phyloP scores from a whole-genome alignment of 1,140 invertebrate species.

The Andricus grossulariae region DNA sequence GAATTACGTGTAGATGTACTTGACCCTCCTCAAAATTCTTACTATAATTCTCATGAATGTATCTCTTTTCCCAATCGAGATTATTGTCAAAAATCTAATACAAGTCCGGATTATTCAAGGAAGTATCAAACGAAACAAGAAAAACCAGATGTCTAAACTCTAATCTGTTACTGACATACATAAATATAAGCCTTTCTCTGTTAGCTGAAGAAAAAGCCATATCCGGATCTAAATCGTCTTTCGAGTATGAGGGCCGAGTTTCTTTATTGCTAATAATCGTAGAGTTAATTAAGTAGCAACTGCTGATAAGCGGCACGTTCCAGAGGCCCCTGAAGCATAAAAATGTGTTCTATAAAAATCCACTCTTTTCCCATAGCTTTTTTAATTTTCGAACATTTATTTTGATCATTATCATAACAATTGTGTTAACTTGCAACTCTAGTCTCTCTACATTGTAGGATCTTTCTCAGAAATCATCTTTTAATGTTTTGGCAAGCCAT shows the following conservation, averaged over 20 bases:
- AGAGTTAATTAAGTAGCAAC: slow-evolving; percentile 90
- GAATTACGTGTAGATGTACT: slow-evolving; percentile 80
- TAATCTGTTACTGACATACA: slow-evolving; percentile 92
- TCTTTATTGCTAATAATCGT: slow-evolving; percentile 79
- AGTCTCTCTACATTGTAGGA: slow-evolving; percentile 31
- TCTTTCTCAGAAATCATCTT: slow-evolving; percentile 57
- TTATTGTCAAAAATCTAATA: slow-evolving; percentile 95
- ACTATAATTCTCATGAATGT: slow-evolving; percentile 88
- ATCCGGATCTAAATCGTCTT: slow-evolving; percentile 87
- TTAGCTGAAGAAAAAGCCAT: slow-evolving; percentile 86
- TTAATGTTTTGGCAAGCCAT: slow-evolving; percentile 65
- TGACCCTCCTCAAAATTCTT: slow-evolving; percentile 82
- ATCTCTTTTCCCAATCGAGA: slow-evolving; percentile 93
- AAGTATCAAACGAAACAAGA: slow-evolving; percentile 87
- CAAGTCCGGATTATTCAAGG: slow-evolving; percentile 88
- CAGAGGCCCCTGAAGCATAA: slow-evolving; percentile 90
- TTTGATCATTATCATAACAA: neutral
- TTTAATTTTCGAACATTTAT: neutral
- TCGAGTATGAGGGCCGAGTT: slow-evolving; percentile 78
- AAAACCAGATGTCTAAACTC: slow-evolving; percentile 94
- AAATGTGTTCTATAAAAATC: slow-evolving; percentile 34
- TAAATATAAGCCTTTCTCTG: slow-evolving; percentile 83
- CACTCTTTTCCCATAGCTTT: neutral
- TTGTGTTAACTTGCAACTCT: neutral
- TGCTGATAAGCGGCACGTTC: slow-evolving; percentile 96